Evolutionary conservation across 64 coral and sea anemone species (phyloP).

Genomic region (Montipora sp.): DNA sequence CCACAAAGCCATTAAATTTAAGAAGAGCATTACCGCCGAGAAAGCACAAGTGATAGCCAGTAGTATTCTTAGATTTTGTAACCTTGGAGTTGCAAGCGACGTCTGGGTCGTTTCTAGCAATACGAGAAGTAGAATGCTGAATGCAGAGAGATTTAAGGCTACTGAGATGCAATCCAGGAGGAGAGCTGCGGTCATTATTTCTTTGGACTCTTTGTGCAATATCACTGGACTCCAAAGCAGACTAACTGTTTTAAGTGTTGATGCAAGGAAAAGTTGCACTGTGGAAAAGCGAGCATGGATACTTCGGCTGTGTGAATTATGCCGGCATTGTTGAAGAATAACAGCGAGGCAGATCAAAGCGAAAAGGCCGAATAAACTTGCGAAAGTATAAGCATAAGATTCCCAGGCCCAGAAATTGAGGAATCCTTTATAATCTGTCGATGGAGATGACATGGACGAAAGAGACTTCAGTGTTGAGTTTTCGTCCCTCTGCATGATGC

Average conservation of each 20-base stretch:
- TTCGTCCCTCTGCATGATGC: background rate
- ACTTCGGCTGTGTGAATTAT: background rate
- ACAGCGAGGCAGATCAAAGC: background rate
- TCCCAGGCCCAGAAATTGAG: conserved; percentile 19
- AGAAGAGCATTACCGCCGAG: background rate
- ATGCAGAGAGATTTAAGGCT: conserved; percentile 21
- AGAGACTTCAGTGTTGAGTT: background rate
- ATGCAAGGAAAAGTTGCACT: conserved; percentile 1
- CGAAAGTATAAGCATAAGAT: background rate
- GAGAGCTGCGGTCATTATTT: background rate
- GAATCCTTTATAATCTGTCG: background rate
- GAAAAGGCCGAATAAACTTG: conserved; percentile 15
- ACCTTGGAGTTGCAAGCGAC: background rate
- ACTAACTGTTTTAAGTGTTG: background rate
- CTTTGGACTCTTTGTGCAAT: background rate
- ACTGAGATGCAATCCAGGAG: background rate
- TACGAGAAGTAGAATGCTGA: conserved; percentile 45
- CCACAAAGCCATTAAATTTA: conserved; percentile 3
- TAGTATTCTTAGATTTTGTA: conserved; percentile 21
- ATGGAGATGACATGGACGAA: background rate
- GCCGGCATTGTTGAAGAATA: conserved; percentile 1
- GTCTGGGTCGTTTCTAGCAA: conserved; percentile 42
- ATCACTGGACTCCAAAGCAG: conserved; percentile 5
- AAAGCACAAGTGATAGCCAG: background rate
- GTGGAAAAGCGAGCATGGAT: conserved; percentile 14